Evolutionary conservation across 2,888 invertebrate species (phyloP).

Genomic region (Drosophila cognata): DNA sequence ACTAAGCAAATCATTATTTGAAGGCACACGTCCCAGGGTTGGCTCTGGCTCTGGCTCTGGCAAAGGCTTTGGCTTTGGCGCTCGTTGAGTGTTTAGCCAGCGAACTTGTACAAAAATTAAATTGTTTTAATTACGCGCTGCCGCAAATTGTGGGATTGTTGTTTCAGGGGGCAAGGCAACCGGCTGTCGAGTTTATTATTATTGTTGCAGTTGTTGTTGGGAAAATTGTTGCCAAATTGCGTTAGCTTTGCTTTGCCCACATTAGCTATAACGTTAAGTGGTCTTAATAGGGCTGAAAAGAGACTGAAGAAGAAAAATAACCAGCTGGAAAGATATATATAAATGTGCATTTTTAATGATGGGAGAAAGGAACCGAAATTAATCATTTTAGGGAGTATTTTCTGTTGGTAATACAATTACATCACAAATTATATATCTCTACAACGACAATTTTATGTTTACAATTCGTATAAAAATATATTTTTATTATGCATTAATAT

Average conservation of each 20-base stretch:
- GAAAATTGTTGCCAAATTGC: conserved; percentile 80
- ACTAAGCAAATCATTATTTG: conserved; percentile 80
- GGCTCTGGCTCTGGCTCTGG: conserved; percentile 42
- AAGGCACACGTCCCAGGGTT: conserved; percentile 69
- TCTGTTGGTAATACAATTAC: neutral
- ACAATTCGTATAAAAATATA: neutral
- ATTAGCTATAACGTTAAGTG: conserved; percentile 50
- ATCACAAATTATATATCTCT: neutral
- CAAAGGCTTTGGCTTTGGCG: conserved; percentile 21
- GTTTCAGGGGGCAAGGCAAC: conserved; percentile 8
- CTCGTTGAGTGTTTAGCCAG: conserved; percentile 37
- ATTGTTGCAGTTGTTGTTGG: conserved; percentile 51
- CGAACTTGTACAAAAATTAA: conserved; percentile 79
- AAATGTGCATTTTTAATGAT: neutral
- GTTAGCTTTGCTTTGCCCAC: conserved; percentile 52
- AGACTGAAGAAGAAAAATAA: neutral
- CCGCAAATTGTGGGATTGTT: conserved; percentile 74
- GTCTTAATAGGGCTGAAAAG: conserved; percentile 43
- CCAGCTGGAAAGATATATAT: neutral
- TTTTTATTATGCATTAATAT: neutral
- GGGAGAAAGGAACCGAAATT: neutral
- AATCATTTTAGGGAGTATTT: neutral
- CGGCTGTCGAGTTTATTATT: conserved; percentile 41
- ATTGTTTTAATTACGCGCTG: conserved; percentile 81
- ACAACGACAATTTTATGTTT: neutral